phyloP scores from a whole-genome alignment of 2,113 vertebrate species.

The Panthera uncia region DNA sequence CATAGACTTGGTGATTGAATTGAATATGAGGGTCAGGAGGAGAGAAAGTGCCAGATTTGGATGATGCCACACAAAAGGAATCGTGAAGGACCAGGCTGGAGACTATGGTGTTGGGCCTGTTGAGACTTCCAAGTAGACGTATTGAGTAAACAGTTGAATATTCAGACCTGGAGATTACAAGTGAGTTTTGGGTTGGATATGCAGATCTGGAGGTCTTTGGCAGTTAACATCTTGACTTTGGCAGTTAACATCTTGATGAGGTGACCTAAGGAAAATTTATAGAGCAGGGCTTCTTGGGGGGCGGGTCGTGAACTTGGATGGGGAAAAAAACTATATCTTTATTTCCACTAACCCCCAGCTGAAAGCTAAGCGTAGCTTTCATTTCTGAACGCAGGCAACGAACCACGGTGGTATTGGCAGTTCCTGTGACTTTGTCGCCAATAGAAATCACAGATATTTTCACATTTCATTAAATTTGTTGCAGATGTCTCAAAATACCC shows the following conservation, averaged over 20 bases:
- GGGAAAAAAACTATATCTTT: background rate
- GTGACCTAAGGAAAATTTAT: background rate
- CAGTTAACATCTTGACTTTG: background rate
- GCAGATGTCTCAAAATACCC: constrained; percentile 67
- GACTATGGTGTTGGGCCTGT: background rate
- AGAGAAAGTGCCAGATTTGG: background rate
- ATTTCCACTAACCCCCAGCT: background rate
- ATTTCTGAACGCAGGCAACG: background rate
- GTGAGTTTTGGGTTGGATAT: background rate
- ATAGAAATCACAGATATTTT: constrained; percentile 58
- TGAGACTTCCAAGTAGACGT: background rate
- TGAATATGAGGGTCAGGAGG: background rate
- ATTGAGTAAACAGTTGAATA: background rate
- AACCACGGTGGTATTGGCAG: background rate
- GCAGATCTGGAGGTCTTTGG: background rate
- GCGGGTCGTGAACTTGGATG: background rate
- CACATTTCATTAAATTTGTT: constrained; percentile 56
- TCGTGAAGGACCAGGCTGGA: background rate
- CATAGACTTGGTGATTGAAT: background rate
- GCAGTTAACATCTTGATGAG: background rate
- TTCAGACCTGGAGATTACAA: background rate
- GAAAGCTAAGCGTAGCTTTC: background rate
- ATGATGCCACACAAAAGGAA: background rate
- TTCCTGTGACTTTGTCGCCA: constrained; percentile 41
- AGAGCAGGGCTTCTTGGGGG: background rate